Evolutionary conservation across 2,113 vertebrate genomes (phyloP).

Genomic region (Oxyruncus cristatus): DNA sequence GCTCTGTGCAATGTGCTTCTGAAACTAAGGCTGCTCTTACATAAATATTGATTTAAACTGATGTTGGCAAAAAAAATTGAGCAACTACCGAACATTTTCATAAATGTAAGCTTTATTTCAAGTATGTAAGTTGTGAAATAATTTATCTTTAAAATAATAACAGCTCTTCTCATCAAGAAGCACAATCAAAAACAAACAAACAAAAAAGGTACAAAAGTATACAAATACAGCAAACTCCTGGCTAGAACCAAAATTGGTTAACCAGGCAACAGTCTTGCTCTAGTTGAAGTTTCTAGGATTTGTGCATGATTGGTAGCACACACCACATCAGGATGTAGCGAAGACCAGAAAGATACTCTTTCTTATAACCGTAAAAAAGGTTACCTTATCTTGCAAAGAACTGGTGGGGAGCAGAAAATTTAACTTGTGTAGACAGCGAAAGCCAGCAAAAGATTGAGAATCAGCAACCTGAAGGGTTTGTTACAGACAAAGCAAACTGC

Average conservation of each 20-base stretch:
- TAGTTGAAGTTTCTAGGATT: not conserved
- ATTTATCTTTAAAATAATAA: not conserved
- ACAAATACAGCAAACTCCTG: not conserved
- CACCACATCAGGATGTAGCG: not conserved
- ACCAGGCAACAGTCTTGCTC: not conserved
- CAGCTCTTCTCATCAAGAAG: not conserved
- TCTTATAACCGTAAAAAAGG: not conserved
- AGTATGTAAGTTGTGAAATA: not conserved
- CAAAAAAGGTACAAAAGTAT: not conserved
- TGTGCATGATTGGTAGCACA: not conserved
- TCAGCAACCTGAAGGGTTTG: not conserved
- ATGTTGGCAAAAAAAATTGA: not conserved
- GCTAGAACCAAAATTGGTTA: not conserved
- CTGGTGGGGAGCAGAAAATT: not conserved
- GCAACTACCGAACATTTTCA: not conserved
- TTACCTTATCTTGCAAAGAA: not conserved
- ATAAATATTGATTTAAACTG: not conserved
- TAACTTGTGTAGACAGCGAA: not conserved
- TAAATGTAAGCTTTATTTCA: not conserved
- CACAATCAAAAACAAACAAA: not conserved
- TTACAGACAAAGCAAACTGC: accelerated
- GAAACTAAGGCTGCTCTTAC: not conserved
- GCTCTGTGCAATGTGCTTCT: not conserved
- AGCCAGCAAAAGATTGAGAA: not conserved
- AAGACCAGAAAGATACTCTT: not conserved